Evolutionary conservation across 2,797 vertebrate species (phyloP).

Genomic region (Atherinosoma microstoma): DNA sequence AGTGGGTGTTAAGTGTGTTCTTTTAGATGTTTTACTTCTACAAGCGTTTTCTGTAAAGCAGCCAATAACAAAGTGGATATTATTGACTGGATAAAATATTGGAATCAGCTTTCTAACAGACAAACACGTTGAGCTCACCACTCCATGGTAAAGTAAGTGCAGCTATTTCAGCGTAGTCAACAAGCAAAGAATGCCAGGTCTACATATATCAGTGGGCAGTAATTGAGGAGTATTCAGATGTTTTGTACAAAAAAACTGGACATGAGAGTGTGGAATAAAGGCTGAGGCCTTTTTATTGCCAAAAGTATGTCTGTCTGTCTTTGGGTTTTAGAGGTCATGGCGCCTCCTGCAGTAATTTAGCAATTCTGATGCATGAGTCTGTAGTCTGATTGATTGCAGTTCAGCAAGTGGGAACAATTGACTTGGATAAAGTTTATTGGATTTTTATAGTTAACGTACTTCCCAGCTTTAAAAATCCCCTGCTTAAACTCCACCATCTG

Average conservation of each 20-base stretch:
- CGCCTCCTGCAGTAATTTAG: conserved; percentile 45
- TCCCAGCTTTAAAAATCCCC: conserved; percentile 65
- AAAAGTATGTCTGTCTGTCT: neutral
- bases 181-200: neutral
- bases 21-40: neutral
- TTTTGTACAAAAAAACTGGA: neutral
- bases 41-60: neutral
- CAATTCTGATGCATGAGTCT: conserved; percentile 43
- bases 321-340: conserved; percentile 10
- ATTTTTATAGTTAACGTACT: conserved; percentile 67
- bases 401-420: conserved; percentile 37
- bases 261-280: neutral
- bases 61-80: neutral
- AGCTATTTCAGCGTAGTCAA: neutral
- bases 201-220: neutral
- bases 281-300: neutral
- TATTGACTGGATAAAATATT: neutral
- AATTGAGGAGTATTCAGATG: neutral
- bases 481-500: conserved; percentile 73
- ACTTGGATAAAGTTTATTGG: conserved; percentile 58
- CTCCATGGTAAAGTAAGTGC: neutral
- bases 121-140: neutral
- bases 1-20: neutral
- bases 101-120: neutral
- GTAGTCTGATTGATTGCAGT: conserved; percentile 60